Evolutionary conservation across 1,140 invertebrate genomes (phyloP).

Genomic region (Tetramorium simillimum): DNA sequence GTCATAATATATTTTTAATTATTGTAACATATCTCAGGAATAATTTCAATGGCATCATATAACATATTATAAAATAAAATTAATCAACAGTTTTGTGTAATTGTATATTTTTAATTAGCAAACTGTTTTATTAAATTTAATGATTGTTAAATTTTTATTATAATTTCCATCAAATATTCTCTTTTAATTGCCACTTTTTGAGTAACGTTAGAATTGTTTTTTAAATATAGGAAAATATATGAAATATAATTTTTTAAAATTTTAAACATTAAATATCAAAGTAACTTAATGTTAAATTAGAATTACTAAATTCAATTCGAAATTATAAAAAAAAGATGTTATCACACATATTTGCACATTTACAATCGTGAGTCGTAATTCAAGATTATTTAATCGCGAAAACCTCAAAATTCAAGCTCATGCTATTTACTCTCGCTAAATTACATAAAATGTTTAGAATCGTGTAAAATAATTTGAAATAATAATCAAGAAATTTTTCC

Average conservation of each 20-base stretch:
- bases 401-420: not conserved
- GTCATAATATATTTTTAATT: slow-evolving; percentile 8
- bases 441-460: not conserved
- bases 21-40: not conserved
- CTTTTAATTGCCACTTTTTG: not conserved
- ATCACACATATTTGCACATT: not conserved
- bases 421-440: not conserved
- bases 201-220: not conserved
- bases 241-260: not conserved
- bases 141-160: not conserved
- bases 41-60: not conserved
- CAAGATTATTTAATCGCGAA: not conserved
- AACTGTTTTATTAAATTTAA: slow-evolving; percentile 7
- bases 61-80: slow-evolving; percentile 11
- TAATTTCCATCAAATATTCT: not conserved
- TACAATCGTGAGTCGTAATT: not conserved
- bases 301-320: not conserved
- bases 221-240: not conserved
- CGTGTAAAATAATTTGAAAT: not conserved
- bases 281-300: not conserved
- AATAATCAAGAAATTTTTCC: not conserved
- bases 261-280: not conserved
- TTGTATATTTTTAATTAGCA: slow-evolving; percentile 11
- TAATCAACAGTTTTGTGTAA: not conserved
- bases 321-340: not conserved